A percentile compares a stretch with the other conserved stretches of the same genome.
Conservation (phyloP, 2,888 invertebrate species). For the Augiades crinisus region DNA sequence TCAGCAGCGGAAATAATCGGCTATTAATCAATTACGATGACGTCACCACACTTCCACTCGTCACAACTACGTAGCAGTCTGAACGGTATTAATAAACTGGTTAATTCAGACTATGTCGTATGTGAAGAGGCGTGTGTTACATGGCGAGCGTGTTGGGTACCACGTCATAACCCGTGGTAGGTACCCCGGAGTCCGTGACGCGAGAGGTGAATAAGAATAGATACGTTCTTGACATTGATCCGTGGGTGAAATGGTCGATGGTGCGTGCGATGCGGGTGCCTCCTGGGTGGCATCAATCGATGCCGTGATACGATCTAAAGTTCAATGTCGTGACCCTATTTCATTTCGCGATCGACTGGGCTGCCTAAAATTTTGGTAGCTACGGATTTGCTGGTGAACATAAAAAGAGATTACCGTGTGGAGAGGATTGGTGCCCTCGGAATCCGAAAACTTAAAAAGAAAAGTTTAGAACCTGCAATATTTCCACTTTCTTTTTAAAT, state of each 20-base stretch:
- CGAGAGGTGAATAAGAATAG: slow-evolving; percentile 27
- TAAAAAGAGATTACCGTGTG: too few species aligned
- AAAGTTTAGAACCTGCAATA: too few species aligned
- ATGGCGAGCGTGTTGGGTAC: not conserved
- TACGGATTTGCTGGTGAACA: too few species aligned
- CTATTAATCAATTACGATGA: slow-evolving; percentile 20
- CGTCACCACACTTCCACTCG: slow-evolving; percentile 27
- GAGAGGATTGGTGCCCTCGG: too few species aligned
- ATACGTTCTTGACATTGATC: slow-evolving; percentile 29
- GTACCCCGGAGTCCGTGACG: slow-evolving; percentile 29
- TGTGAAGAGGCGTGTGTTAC: slow-evolving; percentile 11
- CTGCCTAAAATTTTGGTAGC: not conserved
- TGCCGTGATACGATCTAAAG: slow-evolving; percentile 21
- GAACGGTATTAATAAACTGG: slow-evolving; percentile 27
- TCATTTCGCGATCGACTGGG: slow-evolving; percentile 22
- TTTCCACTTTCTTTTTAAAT: too few species aligned
- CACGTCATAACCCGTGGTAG: too few species aligned
- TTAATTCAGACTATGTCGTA: slow-evolving; percentile 24
- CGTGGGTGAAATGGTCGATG: slow-evolving; percentile 1
- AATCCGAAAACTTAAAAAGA: too few species aligned
- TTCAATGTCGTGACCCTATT: slow-evolving; percentile 31
- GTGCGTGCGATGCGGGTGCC: slow-evolving; percentile 13
- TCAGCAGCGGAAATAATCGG: slow-evolving; percentile 26
- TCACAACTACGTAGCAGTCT: slow-evolving; percentile 24
- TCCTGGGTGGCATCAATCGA: slow-evolving; percentile 22